These are phyloP conservation scores for Tetropium fuscum DNA, from an alignment of 2,888 invertebrate genomes.

Conservation along the genomic window DNA sequence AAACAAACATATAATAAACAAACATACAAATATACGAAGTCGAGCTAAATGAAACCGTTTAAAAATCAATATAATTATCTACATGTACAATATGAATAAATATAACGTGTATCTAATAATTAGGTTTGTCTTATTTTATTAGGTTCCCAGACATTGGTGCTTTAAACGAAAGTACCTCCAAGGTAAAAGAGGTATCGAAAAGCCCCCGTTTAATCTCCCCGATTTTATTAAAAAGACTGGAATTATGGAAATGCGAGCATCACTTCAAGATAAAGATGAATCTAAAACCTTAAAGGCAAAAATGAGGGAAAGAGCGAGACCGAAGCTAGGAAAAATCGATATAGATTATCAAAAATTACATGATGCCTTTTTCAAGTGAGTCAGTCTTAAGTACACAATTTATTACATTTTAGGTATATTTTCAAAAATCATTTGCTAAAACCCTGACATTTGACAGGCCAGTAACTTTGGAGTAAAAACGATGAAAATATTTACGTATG, in stretches of 20 bases:
- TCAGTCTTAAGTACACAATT: too few relatives aligned
- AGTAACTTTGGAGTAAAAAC: too few relatives aligned
- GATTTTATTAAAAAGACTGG: conserved; percentile 99
- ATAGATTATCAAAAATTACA: conserved; percentile 99
- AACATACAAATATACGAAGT: too few relatives aligned
- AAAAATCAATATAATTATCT: too few relatives aligned
- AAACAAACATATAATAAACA: too few relatives aligned
- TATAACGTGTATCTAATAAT: too few relatives aligned
- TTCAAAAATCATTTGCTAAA: too few relatives aligned
- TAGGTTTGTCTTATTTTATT: conserved; percentile 15
- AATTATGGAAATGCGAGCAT: conserved; percentile 99
- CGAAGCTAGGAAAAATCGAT: conserved; percentile 99
- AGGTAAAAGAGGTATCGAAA: conserved; percentile 98
- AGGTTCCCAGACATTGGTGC: conserved; percentile 97
- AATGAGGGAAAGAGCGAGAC: conserved; percentile 96
- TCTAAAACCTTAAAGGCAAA: conserved; percentile 95
- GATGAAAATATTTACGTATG: too few relatives aligned
- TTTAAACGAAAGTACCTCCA: conserved; percentile 88
- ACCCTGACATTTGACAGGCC: too few relatives aligned
- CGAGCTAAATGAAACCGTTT: too few relatives aligned
- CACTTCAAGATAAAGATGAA: conserved; percentile 97
- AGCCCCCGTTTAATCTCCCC: conserved; percentile 97
- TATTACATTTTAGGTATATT: too few relatives aligned
- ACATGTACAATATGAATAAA: too few relatives aligned
- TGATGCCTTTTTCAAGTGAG: conserved; percentile 96